Evolutionary conservation across 2,113 vertebrate genomes (phyloP), one percentile per base, ranked within the genome.

Genomic region (Nycticebus coucang): DNA sequence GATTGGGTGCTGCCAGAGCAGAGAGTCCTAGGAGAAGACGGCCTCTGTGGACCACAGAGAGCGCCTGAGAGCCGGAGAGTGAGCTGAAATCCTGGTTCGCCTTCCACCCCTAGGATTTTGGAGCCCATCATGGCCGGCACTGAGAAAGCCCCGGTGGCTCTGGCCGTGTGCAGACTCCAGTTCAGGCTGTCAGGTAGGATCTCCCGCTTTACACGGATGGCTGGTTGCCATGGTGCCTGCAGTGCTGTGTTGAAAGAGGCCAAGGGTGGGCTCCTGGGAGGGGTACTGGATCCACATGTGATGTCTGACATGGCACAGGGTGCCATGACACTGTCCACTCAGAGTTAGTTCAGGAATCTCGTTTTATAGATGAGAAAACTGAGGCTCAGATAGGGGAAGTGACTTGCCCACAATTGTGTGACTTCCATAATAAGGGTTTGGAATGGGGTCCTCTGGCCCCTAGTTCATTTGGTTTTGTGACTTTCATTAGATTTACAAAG

Each of bases 51-150:
- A 30, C 19, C 15, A 8, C 26, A 19, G 28, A 84, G 50, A 59
- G 10, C 35, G 0, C 14, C 11, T 35, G 28, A 2, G 30, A 26
- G 57, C 45, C 0, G 0, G 33, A 59, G 18, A 3, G 7, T 6
- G 22, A 22, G 13, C 37, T 1, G 7, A 68, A 22, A 35, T n/a
- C 68, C 55, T 78, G 18, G 15, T 1, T 78, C 69, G 10, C 7
- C 14, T n/a, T 33, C 37, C 30, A 18, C 3, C 14, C 41, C 62
- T 22, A 75, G 45, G 18, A 7, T 59, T 9, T 33, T 64, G 14
- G 53, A 64, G 21, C n/a, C 5, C 14, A 18, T 30, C 7, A 19
- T 60, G 60, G 35, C 41, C 60, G 22, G 24, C 10, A 17, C 4
- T 6, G 0, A 37, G 28, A 85, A 50, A 11, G 9, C 9, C 33